phyloP scores from a whole-genome alignment of 2,888 invertebrate species.

The Drosophila crucigera region DNA sequence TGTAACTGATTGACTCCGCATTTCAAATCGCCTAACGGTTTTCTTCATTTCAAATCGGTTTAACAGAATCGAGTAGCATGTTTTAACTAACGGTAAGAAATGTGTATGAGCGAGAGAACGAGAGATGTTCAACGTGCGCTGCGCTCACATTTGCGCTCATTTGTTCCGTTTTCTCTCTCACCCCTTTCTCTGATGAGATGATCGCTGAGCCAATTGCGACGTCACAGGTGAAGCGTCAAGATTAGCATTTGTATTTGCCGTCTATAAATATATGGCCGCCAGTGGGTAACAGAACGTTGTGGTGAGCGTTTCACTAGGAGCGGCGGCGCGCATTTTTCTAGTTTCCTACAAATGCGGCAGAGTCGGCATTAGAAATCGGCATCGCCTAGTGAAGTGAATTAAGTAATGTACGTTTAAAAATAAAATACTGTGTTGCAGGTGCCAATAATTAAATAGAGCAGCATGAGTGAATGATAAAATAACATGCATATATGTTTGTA shows the following conservation, averaged over 20 bases:
- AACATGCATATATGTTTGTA: conserved; percentile 35
- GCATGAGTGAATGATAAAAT: conserved; percentile 63
- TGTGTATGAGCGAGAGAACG: neutral
- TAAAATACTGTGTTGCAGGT: conserved; percentile 60
- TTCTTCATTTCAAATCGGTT: neutral
- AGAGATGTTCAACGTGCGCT: neutral
- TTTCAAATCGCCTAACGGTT: neutral
- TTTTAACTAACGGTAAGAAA: conserved; percentile 15
- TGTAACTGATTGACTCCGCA: neutral
- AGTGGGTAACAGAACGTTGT: conserved; percentile 65
- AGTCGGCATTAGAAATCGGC: conserved; percentile 51
- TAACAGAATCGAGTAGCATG: neutral
- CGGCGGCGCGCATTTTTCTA: conserved; percentile 10
- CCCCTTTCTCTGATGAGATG: conserved; percentile 22
- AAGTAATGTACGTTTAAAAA: conserved; percentile 72
- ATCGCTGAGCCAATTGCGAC: conserved; percentile 49
- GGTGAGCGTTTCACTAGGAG: conserved; percentile 47
- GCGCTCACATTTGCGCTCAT: conserved; percentile 4
- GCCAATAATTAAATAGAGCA: conserved; percentile 42
- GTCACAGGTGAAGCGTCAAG: conserved; percentile 77
- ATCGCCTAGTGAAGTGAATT: conserved; percentile 59
- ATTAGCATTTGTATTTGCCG: conserved; percentile 52
- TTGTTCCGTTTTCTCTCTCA: neutral
- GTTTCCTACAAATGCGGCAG: conserved; percentile 37
- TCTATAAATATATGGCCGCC: conserved; percentile 65